Percentiles rank a stretch among this genome's conserved stretches.
Evolutionary conservation across 2,888 invertebrate genomes (phyloP).

Genomic region (Trachelus troglodyta): DNA sequence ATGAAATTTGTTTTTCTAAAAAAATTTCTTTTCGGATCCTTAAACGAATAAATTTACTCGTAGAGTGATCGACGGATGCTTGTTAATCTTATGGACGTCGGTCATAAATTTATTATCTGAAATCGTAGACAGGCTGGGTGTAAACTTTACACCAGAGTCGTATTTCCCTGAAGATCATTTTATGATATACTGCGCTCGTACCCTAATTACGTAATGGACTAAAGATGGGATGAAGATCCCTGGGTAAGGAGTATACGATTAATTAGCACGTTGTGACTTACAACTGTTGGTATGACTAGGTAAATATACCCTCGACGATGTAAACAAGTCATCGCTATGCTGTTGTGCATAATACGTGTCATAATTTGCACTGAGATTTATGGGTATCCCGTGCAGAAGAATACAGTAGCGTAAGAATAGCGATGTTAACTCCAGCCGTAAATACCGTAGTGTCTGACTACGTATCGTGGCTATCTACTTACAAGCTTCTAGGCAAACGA

Average conservation of each 20-base stretch:
- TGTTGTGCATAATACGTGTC: not conserved
- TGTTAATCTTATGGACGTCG: not conserved
- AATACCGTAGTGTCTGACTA: not conserved
- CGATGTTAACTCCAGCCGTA: not conserved
- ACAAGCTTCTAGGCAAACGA: not conserved
- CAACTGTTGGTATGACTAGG: not conserved
- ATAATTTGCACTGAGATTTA: not conserved
- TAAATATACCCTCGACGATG: not conserved
- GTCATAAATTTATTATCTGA: not conserved
- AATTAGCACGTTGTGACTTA: not conserved
- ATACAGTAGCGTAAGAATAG: not conserved
- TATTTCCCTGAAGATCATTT: not conserved
- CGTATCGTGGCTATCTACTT: not conserved
- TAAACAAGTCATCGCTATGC: not conserved
- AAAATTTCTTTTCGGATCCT: constrained; percentile 15
- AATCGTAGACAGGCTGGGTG: not conserved
- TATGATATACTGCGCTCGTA: not conserved
- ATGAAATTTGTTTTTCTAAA: not conserved
- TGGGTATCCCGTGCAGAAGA: not conserved
- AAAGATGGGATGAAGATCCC: not conserved
- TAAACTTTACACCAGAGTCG: not conserved
- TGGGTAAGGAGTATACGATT: not conserved
- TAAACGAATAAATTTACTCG: not conserved
- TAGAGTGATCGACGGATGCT: not conserved
- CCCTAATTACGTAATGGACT: not conserved